Percentiles rank a stretch among this genome's conserved stretches.
Evolutionary conservation across 2,797 vertebrate genomes (phyloP).

Genomic region (Pampus argenteus): DNA sequence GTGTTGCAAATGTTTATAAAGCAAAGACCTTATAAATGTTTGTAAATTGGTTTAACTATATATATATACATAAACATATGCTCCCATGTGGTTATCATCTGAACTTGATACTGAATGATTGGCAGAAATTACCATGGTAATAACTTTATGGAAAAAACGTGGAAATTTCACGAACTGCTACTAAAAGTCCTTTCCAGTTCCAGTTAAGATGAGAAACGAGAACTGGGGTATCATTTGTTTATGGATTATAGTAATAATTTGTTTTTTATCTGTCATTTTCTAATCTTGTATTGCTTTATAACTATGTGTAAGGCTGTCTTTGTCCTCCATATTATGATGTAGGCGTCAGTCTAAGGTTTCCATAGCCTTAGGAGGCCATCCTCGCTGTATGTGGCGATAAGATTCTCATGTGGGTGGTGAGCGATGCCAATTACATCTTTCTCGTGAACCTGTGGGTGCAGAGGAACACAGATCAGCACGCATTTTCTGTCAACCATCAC

Average conservation of each 20-base stretch:
- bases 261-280: too few species aligned
- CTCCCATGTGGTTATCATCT: not conserved
- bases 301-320: slow-evolving; percentile 13
- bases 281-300: too few species aligned
- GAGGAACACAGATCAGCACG: slow-evolving; percentile 41
- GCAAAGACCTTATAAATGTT: not conserved
- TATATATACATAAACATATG: not conserved
- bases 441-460: slow-evolving; percentile 91
- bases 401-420: slow-evolving; percentile 97
- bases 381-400: slow-evolving; percentile 96
- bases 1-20: slow-evolving; percentile 12
- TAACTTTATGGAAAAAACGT: not conserved
- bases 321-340: slow-evolving; percentile 25
- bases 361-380: slow-evolving; percentile 96
- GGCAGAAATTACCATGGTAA: not conserved
- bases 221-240: not conserved
- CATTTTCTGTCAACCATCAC: slow-evolving; percentile 3
- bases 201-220: not conserved
- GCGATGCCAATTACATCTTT: slow-evolving; percentile 98
- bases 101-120: not conserved
- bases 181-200: not conserved
- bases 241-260: not conserved
- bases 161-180: not conserved
- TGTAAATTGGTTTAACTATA: not conserved
- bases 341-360: slow-evolving; percentile 86